Percentiles rank a stretch among this genome's conserved stretches.
phyloP scores from a whole-genome alignment of 2,797 vertebrate species.

The Cyclura pinguis region DNA sequence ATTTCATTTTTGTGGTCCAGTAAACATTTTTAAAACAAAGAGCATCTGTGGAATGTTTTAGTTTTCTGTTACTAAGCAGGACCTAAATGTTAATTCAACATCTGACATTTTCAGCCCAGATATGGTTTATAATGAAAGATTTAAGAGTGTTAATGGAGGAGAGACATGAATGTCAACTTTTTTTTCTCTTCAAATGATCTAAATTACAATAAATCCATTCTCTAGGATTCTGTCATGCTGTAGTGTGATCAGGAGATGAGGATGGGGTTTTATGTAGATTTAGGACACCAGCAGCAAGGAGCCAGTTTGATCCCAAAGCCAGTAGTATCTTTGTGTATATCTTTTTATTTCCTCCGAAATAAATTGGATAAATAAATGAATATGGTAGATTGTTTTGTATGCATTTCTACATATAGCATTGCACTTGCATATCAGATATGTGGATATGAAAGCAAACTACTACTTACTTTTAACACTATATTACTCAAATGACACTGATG shows the following conservation, averaged over 20 bases:
- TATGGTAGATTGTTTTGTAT: background rate
- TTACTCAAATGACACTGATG: background rate
- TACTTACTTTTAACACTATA: background rate
- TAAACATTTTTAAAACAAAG: background rate
- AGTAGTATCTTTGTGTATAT: background rate
- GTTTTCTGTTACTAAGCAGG: background rate
- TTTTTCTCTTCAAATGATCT: background rate
- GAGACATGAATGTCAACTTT: background rate
- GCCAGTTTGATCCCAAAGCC: background rate
- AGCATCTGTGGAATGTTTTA: background rate
- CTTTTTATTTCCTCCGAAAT: background rate
- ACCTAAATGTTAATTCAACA: background rate
- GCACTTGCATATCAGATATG: background rate
- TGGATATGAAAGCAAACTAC: background rate
- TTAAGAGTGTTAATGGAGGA: background rate
- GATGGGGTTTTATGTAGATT: background rate
- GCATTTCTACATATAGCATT: background rate
- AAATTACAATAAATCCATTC: background rate
- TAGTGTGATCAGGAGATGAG: background rate
- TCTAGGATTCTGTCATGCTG: background rate
- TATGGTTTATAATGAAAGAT: background rate
- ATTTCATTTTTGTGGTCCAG: constrained; percentile 2
- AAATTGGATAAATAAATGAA: background rate
- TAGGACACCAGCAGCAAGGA: background rate
- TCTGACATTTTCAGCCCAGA: background rate